Evolutionary conservation across 1,140 invertebrate species (phyloP).

Genomic region (Ceratina japonica): DNA sequence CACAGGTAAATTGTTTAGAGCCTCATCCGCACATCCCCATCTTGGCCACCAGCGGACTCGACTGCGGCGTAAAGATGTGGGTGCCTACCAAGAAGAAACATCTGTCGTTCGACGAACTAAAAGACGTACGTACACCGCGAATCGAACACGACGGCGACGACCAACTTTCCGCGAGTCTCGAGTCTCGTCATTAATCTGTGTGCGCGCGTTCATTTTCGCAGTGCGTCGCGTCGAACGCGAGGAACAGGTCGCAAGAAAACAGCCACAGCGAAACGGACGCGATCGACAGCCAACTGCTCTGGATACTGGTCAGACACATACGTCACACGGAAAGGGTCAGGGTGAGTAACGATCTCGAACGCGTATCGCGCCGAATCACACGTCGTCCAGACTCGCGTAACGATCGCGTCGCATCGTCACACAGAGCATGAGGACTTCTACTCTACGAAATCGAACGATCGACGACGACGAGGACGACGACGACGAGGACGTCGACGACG

Average conservation of each 20-base stretch:
- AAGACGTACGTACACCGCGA: constrained; percentile 76
- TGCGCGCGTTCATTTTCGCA: constrained; percentile 38
- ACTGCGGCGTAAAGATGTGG: constrained; percentile 97
- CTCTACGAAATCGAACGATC: constrained; percentile 30
- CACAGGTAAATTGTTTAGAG: constrained; percentile 94
- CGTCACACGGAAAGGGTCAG: constrained; percentile 70
- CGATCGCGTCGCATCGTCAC: background rate
- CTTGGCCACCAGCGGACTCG: constrained; percentile 94
- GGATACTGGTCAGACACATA: constrained; percentile 81
- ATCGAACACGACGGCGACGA: background rate
- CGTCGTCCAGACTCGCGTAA: too few species aligned
- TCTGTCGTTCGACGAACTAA: constrained; percentile 75
- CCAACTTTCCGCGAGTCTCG: constrained; percentile 36
- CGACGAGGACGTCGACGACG: constrained; percentile 29
- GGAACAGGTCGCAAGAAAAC: constrained; percentile 76
- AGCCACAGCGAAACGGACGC: constrained; percentile 76
- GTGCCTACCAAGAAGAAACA: constrained; percentile 85
- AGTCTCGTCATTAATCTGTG: background rate
- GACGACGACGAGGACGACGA: constrained; percentile 40
- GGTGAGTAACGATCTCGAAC: constrained; percentile 45
- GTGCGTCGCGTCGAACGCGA: constrained; percentile 78
- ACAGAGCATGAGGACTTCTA: constrained; percentile 22
- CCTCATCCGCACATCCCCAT: constrained; percentile 93
- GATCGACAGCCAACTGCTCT: constrained; percentile 81
- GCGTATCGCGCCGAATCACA: too few species aligned